Percentiles rank a stretch among this genome's conserved stretches.
phyloP scores from a whole-genome alignment of 2,888 invertebrate genomes.

The Leptothorax acervorum region DNA sequence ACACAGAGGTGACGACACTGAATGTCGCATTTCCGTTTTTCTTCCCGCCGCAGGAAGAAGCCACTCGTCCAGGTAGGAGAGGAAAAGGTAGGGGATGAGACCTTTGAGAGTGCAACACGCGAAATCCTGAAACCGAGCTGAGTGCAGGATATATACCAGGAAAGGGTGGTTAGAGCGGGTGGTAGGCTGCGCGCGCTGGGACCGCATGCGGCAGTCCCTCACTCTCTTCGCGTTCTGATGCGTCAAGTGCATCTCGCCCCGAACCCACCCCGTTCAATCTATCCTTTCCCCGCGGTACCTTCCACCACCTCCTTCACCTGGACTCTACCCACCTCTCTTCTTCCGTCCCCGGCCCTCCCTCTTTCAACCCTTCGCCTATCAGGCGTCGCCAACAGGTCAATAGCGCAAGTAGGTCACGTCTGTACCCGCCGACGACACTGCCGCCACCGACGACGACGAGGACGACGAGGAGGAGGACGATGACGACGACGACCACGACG shows the following conservation, averaged over 20 bases:
- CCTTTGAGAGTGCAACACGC: constrained; percentile 65
- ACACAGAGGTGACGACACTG: background rate
- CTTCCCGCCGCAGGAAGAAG: constrained; percentile 23
- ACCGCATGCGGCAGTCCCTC: constrained; percentile 80
- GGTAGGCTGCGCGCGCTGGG: constrained; percentile 80
- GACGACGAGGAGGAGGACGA: constrained; percentile 56
- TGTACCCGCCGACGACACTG: constrained; percentile 65
- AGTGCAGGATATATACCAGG: constrained; percentile 50
- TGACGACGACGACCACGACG: constrained; percentile 50
- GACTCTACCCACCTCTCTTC: constrained; percentile 66
- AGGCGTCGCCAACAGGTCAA: constrained; percentile 79
- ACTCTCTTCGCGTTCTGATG: constrained; percentile 76
- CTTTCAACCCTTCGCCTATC: constrained; percentile 73
- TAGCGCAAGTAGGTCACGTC: constrained; percentile 81
- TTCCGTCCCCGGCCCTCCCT: constrained; percentile 65
- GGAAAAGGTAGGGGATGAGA: constrained; percentile 22
- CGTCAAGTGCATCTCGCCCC: constrained; percentile 79
- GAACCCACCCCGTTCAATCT: constrained; percentile 58
- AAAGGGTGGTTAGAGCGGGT: constrained; percentile 64
- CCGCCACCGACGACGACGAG: constrained; percentile 51
- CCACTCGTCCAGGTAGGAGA: constrained; percentile 13
- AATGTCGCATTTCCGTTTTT: constrained; percentile 35
- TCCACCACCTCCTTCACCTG: constrained; percentile 70
- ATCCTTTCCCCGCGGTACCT: constrained; percentile 58
- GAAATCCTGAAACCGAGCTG: constrained; percentile 57